phyloP scores from a whole-genome alignment of 1,140 invertebrate species.

The Wasmannia auropunctata region DNA sequence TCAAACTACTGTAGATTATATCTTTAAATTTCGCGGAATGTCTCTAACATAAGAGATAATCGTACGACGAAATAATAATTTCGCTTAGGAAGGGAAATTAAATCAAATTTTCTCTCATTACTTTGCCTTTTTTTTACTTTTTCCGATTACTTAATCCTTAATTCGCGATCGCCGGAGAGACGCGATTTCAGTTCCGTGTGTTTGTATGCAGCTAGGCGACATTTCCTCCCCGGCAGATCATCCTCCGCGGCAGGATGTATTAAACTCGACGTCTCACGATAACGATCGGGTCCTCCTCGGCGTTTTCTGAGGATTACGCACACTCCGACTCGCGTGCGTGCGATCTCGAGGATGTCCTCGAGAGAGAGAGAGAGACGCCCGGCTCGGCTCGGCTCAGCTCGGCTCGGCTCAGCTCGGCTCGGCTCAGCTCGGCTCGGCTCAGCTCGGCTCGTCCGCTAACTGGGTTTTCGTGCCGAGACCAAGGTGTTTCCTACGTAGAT shows the following conservation, averaged over 20 bases:
- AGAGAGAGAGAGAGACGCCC: constrained; percentile 27
- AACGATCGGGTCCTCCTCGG: constrained; percentile 5
- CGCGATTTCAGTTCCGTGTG: not conserved
- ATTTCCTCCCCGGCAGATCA: not conserved
- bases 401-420: not conserved
- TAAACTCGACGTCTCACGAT: constrained; percentile 16
- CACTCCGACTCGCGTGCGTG: constrained; percentile 3
- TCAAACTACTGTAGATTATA: not conserved
- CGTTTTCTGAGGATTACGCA: constrained; percentile 10
- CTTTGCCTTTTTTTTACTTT: too few relatives aligned
- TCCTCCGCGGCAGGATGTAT: constrained; percentile 10
- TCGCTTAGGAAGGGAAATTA: not conserved
- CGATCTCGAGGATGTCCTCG: constrained; percentile 57
- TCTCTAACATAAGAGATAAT: not conserved
- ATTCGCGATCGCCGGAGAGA: not conserved
- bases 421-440: not conserved
- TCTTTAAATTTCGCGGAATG: not conserved
- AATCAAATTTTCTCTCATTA: not conserved
- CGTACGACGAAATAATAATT: not conserved
- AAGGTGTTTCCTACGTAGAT: constrained; percentile 66
- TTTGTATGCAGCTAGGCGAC: not conserved
- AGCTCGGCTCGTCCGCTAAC: constrained; percentile 32
- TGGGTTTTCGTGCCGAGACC: constrained; percentile 68
- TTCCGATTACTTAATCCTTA: too few relatives aligned
- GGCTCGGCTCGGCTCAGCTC: not conserved